Evolutionary conservation across 2,888 invertebrate genomes (phyloP).

Genomic region (Catocala nupta): DNA sequence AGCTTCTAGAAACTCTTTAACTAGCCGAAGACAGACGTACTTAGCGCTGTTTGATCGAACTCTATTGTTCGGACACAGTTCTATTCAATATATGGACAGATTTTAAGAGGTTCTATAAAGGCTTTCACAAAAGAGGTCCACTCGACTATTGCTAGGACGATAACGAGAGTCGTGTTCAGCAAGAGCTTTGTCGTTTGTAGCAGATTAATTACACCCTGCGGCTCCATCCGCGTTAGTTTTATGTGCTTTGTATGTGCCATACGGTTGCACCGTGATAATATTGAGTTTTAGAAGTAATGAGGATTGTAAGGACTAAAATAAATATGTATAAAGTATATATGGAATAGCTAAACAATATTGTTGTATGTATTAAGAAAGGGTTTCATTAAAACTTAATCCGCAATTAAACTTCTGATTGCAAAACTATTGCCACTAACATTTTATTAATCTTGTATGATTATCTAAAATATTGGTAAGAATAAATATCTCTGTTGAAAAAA

Average conservation of each 20-base stretch:
- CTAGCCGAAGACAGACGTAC: constrained; percentile 26
- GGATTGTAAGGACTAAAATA: too few relatives aligned
- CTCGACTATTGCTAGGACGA: constrained; percentile 50
- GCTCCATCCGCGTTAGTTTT: constrained; percentile 12
- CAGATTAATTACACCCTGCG: constrained; percentile 29
- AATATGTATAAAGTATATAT: too few relatives aligned
- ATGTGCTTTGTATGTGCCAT: constrained; percentile 1
- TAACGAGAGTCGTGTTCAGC: constrained; percentile 60
- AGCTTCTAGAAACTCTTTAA: constrained; percentile 13
- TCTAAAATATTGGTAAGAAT: too few relatives aligned
- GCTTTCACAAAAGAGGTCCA: constrained; percentile 52
- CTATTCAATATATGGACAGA: constrained; percentile 40
- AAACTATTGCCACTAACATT: too few relatives aligned
- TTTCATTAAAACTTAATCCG: too few relatives aligned
- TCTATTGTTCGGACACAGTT: constrained; percentile 47
- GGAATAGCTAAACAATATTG: too few relatives aligned
- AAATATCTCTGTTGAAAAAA: too few relatives aligned
- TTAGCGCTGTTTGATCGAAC: constrained; percentile 30
- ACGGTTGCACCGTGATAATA: constrained; percentile 1
- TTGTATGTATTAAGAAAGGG: too few relatives aligned
- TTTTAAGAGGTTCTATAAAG: constrained; percentile 51
- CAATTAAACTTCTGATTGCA: too few relatives aligned
- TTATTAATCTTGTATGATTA: too few relatives aligned
- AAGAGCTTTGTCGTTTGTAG: constrained; percentile 49
- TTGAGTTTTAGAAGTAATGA: background rate